Percentiles rank a stretch among this genome's conserved stretches.
These are phyloP conservation scores for Muraenolepis orangiensis DNA, from an alignment of 2,797 vertebrate species.

Conservation along the genomic window DNA sequence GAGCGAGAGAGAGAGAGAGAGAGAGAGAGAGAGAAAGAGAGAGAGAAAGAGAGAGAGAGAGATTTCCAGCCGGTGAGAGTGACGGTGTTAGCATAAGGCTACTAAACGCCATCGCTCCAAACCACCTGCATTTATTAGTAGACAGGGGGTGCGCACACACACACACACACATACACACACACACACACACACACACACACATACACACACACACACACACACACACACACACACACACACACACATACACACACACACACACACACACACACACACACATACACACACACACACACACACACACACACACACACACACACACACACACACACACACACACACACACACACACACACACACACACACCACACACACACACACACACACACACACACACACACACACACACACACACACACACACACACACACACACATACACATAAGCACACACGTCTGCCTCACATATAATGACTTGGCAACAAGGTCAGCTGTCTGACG, in stretches of 20 bases:
- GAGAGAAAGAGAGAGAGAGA: background rate
- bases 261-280: slow-evolving; percentile 4
- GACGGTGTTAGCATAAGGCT: slow-evolving; percentile 22
- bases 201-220: slow-evolving; percentile 1
- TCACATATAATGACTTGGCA: too few relatives aligned
- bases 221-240: slow-evolving; percentile 4
- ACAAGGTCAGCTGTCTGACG: background rate
- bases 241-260: background rate
- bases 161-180: slow-evolving; percentile 3
- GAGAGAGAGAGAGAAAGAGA: background rate
- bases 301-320: too few relatives aligned
- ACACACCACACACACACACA: too few relatives aligned
- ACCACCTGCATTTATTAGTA: slow-evolving; percentile 48
- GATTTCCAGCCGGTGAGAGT: background rate
- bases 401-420: slow-evolving; percentile 5
- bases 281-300: slow-evolving; percentile 5
- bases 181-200: slow-evolving; percentile 2
- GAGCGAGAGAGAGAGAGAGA: background rate
- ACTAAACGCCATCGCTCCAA: slow-evolving; percentile 24
- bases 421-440: slow-evolving; percentile 1
- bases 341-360: slow-evolving; percentile 5
- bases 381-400: slow-evolving; percentile 2
- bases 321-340: slow-evolving; percentile 6
- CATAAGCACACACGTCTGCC: too few relatives aligned
- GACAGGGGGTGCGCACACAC: slow-evolving; percentile 7